Evolutionary conservation across 2,113 vertebrate genomes (phyloP), one percentile per base, ranked within the genome.

Genomic region (Cromileptes altivelis): DNA sequence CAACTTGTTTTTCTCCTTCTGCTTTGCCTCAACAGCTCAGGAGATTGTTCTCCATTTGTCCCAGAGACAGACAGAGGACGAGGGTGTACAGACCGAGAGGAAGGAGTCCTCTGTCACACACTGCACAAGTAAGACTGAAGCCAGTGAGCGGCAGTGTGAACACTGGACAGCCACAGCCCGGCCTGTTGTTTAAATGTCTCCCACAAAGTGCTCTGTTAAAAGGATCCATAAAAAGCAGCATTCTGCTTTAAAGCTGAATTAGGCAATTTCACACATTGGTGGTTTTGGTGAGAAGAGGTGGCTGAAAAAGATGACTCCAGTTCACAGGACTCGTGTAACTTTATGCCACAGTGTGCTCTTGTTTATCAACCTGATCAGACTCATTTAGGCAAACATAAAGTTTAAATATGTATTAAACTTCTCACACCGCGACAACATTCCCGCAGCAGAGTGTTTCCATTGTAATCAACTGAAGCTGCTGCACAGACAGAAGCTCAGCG

Each of bases 181-280:
- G 65, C 27, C 30, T 21, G 45, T 21, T 61, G 63, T 47, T 42
- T 69, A 50, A 70, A 25, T 25, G 19, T 6, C 68, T 55, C 15
- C 1, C 6, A 19, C 9, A 52, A 58, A 49, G 12, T 1, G 40
- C 17, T 42, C 33, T 1, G 53, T n/a, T 61, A 62, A 84, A 11
- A 23, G 25, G 53, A 61, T 33, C 65, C 75, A 85, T 49, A 75
- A 60, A 70, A 40, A 65, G 47, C 57, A 8, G 18, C 25, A 11
- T 55, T 82, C 14, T 17, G 37, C 60, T 80, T 71, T 76, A 45
- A 71, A 81, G 56, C 63, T 21, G 68, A 77, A 77, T 68, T 64
- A 61, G 71, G 15, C 53, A 50, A 52, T 65, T 67, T 72, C 33
- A 67, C 52, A 79, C 72, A 2, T 60, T 76, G 42, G 9, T 14